A percentile compares a stretch with the other conserved stretches of the same genome.
These are phyloP conservation scores for Balanococcus diminutus DNA, from an alignment of 2,888 invertebrate species.

Conservation along the genomic window DNA sequence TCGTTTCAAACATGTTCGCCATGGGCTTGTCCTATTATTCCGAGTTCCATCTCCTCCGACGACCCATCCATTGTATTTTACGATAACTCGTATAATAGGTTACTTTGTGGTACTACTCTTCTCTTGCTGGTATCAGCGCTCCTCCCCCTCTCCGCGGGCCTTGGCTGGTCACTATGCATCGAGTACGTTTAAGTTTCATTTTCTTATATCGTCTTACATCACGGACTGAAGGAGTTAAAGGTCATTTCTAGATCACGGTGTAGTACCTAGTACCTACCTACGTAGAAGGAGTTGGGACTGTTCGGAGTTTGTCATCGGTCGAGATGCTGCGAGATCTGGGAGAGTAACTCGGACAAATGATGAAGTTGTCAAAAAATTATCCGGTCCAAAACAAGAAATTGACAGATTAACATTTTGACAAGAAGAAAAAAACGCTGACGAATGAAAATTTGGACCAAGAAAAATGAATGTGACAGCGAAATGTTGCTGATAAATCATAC, in stretches of 20 bases:
- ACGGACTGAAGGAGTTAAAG: constrained; percentile 49
- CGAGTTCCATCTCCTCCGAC: constrained; percentile 46
- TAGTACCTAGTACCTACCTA: too few species aligned
- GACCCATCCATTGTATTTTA: constrained; percentile 51
- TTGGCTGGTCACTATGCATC: background rate
- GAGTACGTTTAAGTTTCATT: constrained; percentile 47
- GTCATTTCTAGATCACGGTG: constrained; percentile 49
- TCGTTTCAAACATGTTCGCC: constrained; percentile 50
- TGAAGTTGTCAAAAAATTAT: too few species aligned
- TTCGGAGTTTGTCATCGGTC: too few species aligned
- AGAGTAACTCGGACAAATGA: too few species aligned
- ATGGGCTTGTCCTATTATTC: constrained; percentile 53
- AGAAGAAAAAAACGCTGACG: too few species aligned
- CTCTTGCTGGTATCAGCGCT: background rate
- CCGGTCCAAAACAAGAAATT: too few species aligned
- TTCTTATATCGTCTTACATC: constrained; percentile 45
- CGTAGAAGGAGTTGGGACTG: too few species aligned
- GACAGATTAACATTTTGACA: too few species aligned
- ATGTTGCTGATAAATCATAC: too few species aligned
- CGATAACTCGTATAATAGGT: constrained; percentile 49
- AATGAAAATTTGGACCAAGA: too few species aligned
- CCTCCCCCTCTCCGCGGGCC: background rate
- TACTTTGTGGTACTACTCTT: background rate
- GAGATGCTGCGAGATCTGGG: too few species aligned
- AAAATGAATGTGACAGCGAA: too few species aligned